phyloP scores from a whole-genome alignment of 2,113 vertebrate species.

The Lasiurus cinereus region DNA sequence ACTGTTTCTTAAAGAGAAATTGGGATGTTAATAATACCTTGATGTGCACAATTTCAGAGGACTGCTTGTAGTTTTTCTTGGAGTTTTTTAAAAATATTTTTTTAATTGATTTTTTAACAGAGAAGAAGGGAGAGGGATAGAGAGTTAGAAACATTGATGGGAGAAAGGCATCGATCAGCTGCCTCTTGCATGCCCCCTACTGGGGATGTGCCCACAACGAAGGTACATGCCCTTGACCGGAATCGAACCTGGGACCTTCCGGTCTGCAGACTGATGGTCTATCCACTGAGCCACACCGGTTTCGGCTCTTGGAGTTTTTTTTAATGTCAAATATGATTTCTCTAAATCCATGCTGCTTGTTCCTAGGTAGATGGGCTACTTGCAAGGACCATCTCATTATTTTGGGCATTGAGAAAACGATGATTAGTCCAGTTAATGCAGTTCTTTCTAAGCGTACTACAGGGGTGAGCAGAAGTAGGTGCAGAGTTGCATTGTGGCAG shows the following conservation, averaged over 20 bases:
- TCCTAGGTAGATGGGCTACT: slow-evolving; percentile 45
- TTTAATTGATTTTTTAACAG: too few relatives aligned
- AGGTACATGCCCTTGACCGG: too few relatives aligned
- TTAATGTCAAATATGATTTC: not conserved
- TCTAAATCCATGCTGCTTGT: slow-evolving; percentile 23
- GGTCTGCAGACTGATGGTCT: too few relatives aligned
- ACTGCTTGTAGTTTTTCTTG: slow-evolving; percentile 38
- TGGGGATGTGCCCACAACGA: too few relatives aligned
- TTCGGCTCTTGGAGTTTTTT: not conserved
- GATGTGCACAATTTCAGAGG: not conserved
- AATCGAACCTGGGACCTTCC: too few relatives aligned
- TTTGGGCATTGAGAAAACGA: slow-evolving; percentile 54
- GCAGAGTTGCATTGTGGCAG: not conserved
- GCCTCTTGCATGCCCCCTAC: too few relatives aligned
- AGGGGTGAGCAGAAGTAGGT: not conserved
- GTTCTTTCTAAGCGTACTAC: slow-evolving; percentile 40
- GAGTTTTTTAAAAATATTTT: too few relatives aligned
- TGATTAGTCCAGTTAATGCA: slow-evolving; percentile 10
- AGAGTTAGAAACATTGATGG: too few relatives aligned
- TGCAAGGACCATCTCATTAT: slow-evolving; percentile 66
- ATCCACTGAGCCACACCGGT: too few relatives aligned
- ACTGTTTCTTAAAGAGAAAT: slow-evolving; percentile 9
- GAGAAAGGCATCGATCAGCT: too few relatives aligned
- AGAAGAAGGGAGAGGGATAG: too few relatives aligned
- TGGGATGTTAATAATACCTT: not conserved